A percentile compares a stretch with the other conserved stretches of the same genome.
Evolutionary conservation across 2,888 invertebrate species (phyloP).

Genomic region (Scaptomyza cyrtandrae): DNA sequence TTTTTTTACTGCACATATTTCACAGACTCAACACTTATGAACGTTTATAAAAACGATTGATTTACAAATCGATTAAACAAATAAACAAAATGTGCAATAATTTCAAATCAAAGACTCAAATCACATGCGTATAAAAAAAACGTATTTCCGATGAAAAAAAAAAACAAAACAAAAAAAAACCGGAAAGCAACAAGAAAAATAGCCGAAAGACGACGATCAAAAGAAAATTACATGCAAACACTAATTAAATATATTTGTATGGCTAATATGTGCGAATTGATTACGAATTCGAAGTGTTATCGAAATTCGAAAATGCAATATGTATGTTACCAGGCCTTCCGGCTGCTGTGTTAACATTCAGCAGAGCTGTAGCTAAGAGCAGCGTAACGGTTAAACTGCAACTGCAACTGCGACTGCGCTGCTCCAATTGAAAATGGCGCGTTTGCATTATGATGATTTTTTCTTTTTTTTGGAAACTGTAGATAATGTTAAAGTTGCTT

Average conservation of each 20-base stretch:
- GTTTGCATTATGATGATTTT: conserved; percentile 57
- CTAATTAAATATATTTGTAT: conserved; percentile 53
- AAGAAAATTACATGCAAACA: conserved; percentile 46
- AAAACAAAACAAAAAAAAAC: not conserved
- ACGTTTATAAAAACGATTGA: not conserved
- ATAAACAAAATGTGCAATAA: conserved; percentile 15
- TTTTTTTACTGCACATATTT: conserved; percentile 3
- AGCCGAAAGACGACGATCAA: conserved; percentile 12
- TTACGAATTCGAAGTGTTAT: conserved; percentile 50
- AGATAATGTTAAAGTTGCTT: conserved; percentile 11
- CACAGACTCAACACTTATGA: not conserved
- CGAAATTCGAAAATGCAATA: conserved; percentile 33
- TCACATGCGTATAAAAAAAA: conserved; percentile 31
- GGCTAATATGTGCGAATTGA: conserved; percentile 59
- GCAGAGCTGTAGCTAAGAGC: conserved; percentile 55
- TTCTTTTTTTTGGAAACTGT: not conserved
- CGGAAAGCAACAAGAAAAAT: conserved; percentile 19
- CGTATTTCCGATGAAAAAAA: conserved; percentile 1
- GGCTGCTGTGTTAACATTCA: conserved; percentile 54
- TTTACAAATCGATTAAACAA: conserved; percentile 7
- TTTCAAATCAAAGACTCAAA: conserved; percentile 7
- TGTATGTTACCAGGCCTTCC: conserved; percentile 66
- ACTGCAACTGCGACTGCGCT: conserved; percentile 40
- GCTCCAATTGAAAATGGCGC: conserved; percentile 45
- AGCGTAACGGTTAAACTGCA: conserved; percentile 46